Conservation (phyloP, 2,797 vertebrate genomes). For the Microctenopoma stevenorrisi region DNA sequence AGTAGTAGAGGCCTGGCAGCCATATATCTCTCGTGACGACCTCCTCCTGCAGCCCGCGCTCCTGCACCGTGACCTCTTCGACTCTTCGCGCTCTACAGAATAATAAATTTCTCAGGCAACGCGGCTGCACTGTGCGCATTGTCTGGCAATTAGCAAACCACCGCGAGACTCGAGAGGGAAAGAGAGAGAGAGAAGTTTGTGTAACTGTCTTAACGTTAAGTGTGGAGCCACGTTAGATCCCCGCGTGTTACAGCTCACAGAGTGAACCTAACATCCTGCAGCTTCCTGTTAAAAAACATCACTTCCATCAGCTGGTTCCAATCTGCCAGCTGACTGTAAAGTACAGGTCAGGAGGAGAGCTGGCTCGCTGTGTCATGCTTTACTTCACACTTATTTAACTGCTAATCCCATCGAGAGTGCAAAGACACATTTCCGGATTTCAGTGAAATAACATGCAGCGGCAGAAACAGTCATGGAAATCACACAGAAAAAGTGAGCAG, state of each 20-base stretch:
- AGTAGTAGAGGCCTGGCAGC: slow-evolving; percentile 68
- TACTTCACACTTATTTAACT: slow-evolving; percentile 35
- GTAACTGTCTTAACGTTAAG: slow-evolving; percentile 6
- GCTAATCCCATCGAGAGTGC: slow-evolving; percentile 38
- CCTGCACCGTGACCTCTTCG: slow-evolving; percentile 78
- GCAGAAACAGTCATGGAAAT: neutral
- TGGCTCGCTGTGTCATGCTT: slow-evolving; percentile 1
- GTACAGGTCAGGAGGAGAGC: neutral
- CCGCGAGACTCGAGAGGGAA: slow-evolving; percentile 57
- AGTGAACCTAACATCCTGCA: slow-evolving; percentile 9
- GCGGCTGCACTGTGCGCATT: slow-evolving; percentile 58
- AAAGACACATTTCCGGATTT: neutral
- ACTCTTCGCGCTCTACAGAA: slow-evolving; percentile 75
- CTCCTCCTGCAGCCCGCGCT: slow-evolving; percentile 69
- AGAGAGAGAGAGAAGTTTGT: slow-evolving; percentile 18
- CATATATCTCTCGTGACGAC: slow-evolving; percentile 81
- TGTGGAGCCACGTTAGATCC: neutral
- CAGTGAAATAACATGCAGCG: neutral
- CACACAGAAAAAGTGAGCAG: slow-evolving; percentile 1
- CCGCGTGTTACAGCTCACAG: neutral
- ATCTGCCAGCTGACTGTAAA: slow-evolving; percentile 6
- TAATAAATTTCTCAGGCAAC: slow-evolving; percentile 79
- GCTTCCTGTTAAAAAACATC: slow-evolving; percentile 47
- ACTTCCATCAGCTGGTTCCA: slow-evolving; percentile 41
- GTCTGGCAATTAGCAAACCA: slow-evolving; percentile 84